Percentiles rank a stretch among this genome's conserved stretches.
Conservation (phyloP, 2,797 vertebrate species). For the Malacoctenus gilli region DNA sequence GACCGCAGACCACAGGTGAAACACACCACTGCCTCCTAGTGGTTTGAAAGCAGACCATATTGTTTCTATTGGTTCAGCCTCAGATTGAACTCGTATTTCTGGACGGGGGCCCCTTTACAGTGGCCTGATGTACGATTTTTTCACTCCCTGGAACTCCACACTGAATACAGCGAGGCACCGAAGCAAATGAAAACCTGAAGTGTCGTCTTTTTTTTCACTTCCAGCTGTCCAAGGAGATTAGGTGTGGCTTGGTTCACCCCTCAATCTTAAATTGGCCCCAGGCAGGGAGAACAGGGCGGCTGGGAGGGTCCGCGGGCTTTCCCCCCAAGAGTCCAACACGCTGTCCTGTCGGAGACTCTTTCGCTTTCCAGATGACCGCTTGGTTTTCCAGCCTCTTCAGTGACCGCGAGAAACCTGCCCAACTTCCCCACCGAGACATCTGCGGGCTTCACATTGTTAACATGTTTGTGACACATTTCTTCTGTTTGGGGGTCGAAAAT, state of each 20-base stretch:
- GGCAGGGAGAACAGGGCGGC: slow-evolving; percentile 1
- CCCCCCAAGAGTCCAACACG: slow-evolving; percentile 20
- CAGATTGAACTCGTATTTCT: slow-evolving; percentile 5
- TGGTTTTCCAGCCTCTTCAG: slow-evolving; percentile 14
- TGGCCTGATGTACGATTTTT: slow-evolving; percentile 3
- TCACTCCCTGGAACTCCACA: slow-evolving; percentile 4
- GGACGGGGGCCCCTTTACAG: neutral
- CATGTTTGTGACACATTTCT: neutral
- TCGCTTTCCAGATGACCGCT: slow-evolving; percentile 26
- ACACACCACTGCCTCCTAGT: slow-evolving; percentile 61
- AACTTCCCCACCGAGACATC: neutral
- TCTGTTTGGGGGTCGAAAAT: too few species aligned
- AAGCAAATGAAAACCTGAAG: slow-evolving; percentile 13
- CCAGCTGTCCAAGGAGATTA: slow-evolving; percentile 8
- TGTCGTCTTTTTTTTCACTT: slow-evolving; percentile 10
- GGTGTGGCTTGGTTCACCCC: slow-evolving; percentile 14
- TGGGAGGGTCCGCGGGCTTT: slow-evolving; percentile 36
- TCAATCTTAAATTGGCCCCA: slow-evolving; percentile 4
- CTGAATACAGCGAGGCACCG: neutral
- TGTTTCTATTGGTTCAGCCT: neutral
- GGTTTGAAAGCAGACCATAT: slow-evolving; percentile 15
- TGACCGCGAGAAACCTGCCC: slow-evolving; percentile 3
- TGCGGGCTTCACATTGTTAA: neutral
- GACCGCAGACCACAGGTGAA: slow-evolving; percentile 11
- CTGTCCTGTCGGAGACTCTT: slow-evolving; percentile 3